Evolutionary conservation across 2,113 vertebrate genomes (phyloP).

Genomic region (Scytalopus superciliaris): DNA sequence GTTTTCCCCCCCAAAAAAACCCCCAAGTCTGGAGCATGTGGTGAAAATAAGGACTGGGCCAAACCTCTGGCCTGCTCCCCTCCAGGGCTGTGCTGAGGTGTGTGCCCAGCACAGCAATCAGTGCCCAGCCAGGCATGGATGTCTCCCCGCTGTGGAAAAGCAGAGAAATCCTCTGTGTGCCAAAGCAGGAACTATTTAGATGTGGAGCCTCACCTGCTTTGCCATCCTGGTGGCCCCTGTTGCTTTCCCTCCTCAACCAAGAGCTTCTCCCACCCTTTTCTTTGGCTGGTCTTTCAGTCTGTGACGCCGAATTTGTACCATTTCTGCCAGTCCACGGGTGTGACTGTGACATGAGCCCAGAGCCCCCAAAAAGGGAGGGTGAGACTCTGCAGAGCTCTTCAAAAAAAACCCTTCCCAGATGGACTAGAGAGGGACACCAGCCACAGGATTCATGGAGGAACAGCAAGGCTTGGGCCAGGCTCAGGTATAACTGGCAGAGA

Average conservation of each 20-base stretch:
- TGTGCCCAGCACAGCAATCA: not conserved
- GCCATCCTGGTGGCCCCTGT: not conserved
- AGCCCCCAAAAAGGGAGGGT: not conserved
- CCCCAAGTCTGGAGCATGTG: not conserved
- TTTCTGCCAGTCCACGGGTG: not conserved
- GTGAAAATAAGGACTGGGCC: not conserved
- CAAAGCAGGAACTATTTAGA: not conserved
- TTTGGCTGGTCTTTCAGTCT: not conserved
- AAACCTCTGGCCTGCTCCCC: not conserved
- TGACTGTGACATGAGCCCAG: accelerated
- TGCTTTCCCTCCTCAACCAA: not conserved
- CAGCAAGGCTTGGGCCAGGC: not conserved
- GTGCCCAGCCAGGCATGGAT: not conserved
- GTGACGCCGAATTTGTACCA: not conserved
- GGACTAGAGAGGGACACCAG: not conserved
- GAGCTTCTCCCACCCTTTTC: not conserved
- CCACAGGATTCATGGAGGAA: not conserved
- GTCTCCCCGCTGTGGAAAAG: not conserved
- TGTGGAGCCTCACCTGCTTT: not conserved
- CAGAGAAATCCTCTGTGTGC: not conserved
- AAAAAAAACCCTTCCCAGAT: no score
- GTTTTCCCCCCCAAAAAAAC: no score
- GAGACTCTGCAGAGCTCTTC: not conserved
- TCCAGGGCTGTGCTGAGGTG: not conserved
- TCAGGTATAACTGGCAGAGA: not conserved